phyloP scores from a whole-genome alignment of 2,113 vertebrate genomes.

The Syngnathus scovelli region DNA sequence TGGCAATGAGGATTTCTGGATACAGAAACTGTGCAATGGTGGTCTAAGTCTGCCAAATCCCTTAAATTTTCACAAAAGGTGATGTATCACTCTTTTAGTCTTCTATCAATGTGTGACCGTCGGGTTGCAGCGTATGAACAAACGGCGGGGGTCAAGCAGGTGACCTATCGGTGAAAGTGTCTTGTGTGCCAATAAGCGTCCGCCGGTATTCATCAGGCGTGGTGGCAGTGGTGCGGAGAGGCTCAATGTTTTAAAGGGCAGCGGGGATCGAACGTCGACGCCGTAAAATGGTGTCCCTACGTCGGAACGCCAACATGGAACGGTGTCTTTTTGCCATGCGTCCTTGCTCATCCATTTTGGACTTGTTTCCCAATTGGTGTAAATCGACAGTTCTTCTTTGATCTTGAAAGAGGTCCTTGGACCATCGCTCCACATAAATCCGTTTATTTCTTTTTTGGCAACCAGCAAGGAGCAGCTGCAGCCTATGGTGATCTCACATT shows the following conservation, averaged over 20 bases:
- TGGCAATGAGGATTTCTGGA: background rate
- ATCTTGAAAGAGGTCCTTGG: no score
- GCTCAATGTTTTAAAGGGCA: constrained; percentile 71
- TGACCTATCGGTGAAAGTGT: constrained; percentile 72
- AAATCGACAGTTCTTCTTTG: no score
- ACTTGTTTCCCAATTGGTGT: no score
- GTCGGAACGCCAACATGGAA: background rate
- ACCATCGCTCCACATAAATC: no score
- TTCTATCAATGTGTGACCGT: background rate
- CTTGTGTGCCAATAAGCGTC: constrained; percentile 66
- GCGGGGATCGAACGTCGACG: constrained; percentile 43
- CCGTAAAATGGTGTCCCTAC: constrained; percentile 40
- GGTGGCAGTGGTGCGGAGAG: constrained; percentile 40
- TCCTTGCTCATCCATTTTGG: no score
- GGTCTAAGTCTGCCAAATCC: background rate
- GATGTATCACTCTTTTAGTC: background rate
- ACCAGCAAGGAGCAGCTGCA: background rate
- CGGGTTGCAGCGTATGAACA: background rate
- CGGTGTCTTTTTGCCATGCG: background rate
- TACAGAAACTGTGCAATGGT: background rate
- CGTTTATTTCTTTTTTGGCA: background rate
- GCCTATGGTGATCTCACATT: background rate
- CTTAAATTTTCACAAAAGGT: background rate
- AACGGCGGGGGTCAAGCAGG: constrained; percentile 57
- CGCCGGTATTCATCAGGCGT: constrained; percentile 65